Evolutionary conservation across 2,888 invertebrate genomes (phyloP), one percentile per base, ranked within the genome.

Genomic region (Bursaphelenchus okinawaensis): DNA sequence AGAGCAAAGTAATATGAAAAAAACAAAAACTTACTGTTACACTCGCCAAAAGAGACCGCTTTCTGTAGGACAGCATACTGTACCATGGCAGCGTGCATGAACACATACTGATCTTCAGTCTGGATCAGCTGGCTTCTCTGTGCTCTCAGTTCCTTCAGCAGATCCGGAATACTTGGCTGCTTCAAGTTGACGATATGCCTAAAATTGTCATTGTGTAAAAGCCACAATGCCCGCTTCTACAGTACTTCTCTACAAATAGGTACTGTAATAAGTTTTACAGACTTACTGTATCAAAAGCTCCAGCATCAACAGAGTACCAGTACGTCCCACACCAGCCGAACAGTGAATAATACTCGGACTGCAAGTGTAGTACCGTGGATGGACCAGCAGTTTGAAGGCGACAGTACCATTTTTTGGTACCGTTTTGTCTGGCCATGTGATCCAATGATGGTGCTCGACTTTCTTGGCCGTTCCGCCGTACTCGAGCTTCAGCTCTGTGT

Each of bases 321-420:
- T 68, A 8, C 68, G 51, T 19, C 68, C 68, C 22, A 68, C 60
- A 3, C 68, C 68, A 4, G 68, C 68, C 27, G 55, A 55, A 29
- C 68, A 68, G 27, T 68, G 68, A 28, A 68, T 57, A 7, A 68
- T 19, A 19, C 69, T 70, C 6, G 77, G 76, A 40, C n/a, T 40
- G 40, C 12, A 40, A 7, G 65, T 55, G 1, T 64, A 56, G 4
- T 60, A 59, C 22, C 67, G 51, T 12, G 68, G 68, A 3, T 67
- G 68, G 22, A 68, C 55, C n/a, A 68, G 68, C n/a, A 68, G 59
- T 4, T 63, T 63, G 52, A 68, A 68, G 4, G 68, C 60, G 20
- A 59, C 68, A 23, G 60, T 55, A 16, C 63, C 59, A 22, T 58
- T 68, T 40, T 68, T 68, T 20, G 68, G 68, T 2, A 69, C 68